Base-by-base conservation (phyloP, 2,113 vertebrate species). In the Callionymus lyra region DNA sequence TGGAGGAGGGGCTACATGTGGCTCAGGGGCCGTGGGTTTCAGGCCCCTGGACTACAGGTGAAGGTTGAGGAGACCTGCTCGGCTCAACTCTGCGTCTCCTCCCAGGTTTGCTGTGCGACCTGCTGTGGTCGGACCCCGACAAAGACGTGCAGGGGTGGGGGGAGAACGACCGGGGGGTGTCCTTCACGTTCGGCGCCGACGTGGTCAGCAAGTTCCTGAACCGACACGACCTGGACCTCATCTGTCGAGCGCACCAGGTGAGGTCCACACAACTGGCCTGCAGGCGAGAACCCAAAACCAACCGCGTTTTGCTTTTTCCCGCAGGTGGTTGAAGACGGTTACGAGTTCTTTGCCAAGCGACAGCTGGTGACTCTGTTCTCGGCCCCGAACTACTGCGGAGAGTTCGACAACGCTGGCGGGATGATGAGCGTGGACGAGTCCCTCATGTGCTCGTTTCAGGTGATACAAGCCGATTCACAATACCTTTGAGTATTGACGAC, bases 171-270 rank as follows among this genome's bases (percentile, higher is more conserved):
- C 91, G 94, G 37, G 94, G 94, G 1, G 94, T 98, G 48, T 98
- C 94, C 53, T 98, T 98, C 80, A 98, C 94, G 58, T 98, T 98
- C 34, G 94, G 94, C 54, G 93, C 94, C 37, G 94, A 98, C 53
- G 94, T 98, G 63, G 94, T 98, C 86, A 98, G 94, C 87, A 98
- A 98, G 87, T 98, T 98, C 80, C 87, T 98, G 57, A 98, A 98
- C 81, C 92, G 94, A 56, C 94, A 98, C 5, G 94, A 98, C 83
- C 85, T 98, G 85, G 94, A 98, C 74, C 90, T 98, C 72, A 98
- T 98, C 85, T 98, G 94, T 88, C 83, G 94, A 84, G 94, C 94
- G 61, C 94, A 98, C 71, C 94, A 98, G 92, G 94, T 97, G 85
- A 60, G 47, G 36, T 12, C 3, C 17, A 33, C 6, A 13, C 18